phyloP scores from a whole-genome alignment of 2,888 invertebrate species.

The Adelphocoris suturalis region DNA sequence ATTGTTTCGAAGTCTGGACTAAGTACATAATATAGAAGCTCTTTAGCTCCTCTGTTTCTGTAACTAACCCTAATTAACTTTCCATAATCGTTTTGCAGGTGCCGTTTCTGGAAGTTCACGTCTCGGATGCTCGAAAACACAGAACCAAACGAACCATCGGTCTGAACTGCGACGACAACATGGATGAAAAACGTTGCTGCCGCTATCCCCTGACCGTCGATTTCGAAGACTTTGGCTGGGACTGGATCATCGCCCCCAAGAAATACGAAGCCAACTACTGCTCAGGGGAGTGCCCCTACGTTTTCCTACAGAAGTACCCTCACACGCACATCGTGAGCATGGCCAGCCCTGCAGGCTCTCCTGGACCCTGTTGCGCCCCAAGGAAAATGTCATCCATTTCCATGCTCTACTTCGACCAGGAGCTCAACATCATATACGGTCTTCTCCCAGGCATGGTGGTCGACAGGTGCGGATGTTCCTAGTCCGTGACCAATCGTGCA shows the following conservation, averaged over 20 bases:
- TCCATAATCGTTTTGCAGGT: conserved; percentile 78
- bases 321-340: conserved; percentile 93
- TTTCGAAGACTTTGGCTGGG: conserved; percentile 97
- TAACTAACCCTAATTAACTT: no score
- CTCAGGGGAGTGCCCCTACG: conserved; percentile 93
- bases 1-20: no score
- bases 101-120: conserved; percentile 83
- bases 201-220: conserved; percentile 95
- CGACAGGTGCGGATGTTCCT: conserved; percentile 95
- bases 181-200: conserved; percentile 92
- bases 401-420: conserved; percentile 94
- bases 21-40: no score
- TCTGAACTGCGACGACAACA: conserved; percentile 90
- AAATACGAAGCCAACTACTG: conserved; percentile 97
- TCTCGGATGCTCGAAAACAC: conserved; percentile 81
- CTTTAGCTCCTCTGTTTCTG: no score
- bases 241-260: conserved; percentile 98
- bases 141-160: conserved; percentile 88
- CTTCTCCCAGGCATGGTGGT: conserved; percentile 96
- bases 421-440: conserved; percentile 91
- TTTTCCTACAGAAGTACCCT: conserved; percentile 91
- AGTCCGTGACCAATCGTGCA: conserved; percentile 76
- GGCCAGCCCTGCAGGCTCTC: conserved; percentile 86
- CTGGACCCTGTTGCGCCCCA: conserved; percentile 95
- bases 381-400: conserved; percentile 92